Evolutionary conservation across 2,888 invertebrate species (phyloP), one percentile per base, ranked within the genome.

Genomic region (Oscheius onirici): DNA sequence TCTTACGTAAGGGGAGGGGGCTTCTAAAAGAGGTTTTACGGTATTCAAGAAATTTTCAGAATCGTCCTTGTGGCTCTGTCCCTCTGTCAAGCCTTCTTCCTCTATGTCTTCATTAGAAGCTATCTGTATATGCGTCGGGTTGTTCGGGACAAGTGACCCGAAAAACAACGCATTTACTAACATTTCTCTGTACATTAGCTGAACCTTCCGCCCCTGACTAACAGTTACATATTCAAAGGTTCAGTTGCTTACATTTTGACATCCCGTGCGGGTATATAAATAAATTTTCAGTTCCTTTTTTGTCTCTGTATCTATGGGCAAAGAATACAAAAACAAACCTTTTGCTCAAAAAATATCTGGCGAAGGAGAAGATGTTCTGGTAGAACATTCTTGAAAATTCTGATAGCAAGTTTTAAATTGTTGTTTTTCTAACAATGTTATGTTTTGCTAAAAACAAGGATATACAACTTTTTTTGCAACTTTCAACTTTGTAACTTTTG

Each of bases 51-150:
- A 43, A 60, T 15, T 41, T 69, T 51, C 60, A 69, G 69, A 28
- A 24, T 40, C 20, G 20, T 69, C 46, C 26, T 69, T 17, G 49
- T 24, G 24, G 20, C 28, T 3, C 26, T 58, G 17, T 20, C 60
- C 8, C n/a, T 69, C 13, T 22, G 58, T 1, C 28, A 69, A 49
- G 58, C 69, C 22, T 17, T 69, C 46, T 60, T 69, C 58, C 22
- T 69, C 22, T 69, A 44, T 26, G 22, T 57, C 17, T 69, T 52
- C 58, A 69, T 69, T 20, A 43, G 60, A 40, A 58, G 58, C 20
- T 69, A 58, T 60, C 58, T 69, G 26, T 69, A 46, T 28, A 22
- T 58, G 8, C 46, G 69, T n/a, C 57, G 60, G 13, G 40, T 58
- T 17, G 41, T 28, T 20, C 15, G 63, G 28, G 49, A 63, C 22